Evolutionary conservation across 2,888 invertebrate genomes (phyloP).

Genomic region (Chaetoderma sp.): DNA sequence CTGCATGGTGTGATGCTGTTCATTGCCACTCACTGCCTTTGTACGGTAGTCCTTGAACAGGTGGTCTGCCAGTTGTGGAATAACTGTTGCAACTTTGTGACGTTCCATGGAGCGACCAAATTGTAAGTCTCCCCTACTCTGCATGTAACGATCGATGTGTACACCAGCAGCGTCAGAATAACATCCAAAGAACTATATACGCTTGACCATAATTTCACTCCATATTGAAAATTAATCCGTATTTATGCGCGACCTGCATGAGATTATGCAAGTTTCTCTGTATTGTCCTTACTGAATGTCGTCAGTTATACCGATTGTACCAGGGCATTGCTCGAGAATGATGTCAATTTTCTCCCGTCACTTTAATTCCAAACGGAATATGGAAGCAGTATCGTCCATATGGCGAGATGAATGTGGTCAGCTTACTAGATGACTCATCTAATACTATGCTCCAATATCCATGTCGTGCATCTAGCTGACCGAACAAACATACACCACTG

Average conservation of each 20-base stretch:
- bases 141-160: too few species aligned
- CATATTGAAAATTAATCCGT: too few species aligned
- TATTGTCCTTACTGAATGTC: too few species aligned
- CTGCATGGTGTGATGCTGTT: constrained; percentile 20
- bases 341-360: constrained; percentile 9
- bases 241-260: too few species aligned
- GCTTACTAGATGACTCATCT: constrained; percentile 6
- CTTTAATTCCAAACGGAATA: background rate
- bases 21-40: constrained; percentile 25
- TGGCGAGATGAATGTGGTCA: constrained; percentile 22
- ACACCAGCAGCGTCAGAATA: too few species aligned
- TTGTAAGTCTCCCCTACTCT: too few species aligned
- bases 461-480: constrained; percentile 26
- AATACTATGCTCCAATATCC: constrained; percentile 30
- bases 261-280: too few species aligned
- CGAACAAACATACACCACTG: constrained; percentile 19
- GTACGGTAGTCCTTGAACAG: constrained; percentile 21
- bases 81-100: too few species aligned
- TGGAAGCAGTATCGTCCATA: background rate
- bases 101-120: too few species aligned
- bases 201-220: too few species aligned
- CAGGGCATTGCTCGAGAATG: constrained; percentile 7
- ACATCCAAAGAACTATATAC: too few species aligned
- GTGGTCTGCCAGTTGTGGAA: too few species aligned
- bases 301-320: constrained; percentile 5